phyloP scores from a whole-genome alignment of 2,888 invertebrate genomes.

The Bellardia pandia region DNA sequence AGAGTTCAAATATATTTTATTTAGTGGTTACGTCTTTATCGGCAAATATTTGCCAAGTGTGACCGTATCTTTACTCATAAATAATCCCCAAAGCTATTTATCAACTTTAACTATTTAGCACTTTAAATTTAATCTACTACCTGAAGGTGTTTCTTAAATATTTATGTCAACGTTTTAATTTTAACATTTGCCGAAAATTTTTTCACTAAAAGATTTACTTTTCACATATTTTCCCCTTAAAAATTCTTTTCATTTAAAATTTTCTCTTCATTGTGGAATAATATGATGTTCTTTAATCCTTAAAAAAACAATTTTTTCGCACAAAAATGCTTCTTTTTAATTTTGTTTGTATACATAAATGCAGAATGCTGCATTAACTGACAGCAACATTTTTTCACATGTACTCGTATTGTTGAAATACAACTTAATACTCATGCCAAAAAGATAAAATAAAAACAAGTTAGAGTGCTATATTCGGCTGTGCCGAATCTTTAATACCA shows the following conservation, averaged over 20 bases:
- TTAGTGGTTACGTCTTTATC: no score
- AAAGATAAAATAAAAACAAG: constrained; percentile 5
- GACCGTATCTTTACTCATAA: no score
- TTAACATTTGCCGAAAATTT: not conserved
- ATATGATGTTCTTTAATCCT: not conserved
- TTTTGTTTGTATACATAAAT: constrained; percentile 18
- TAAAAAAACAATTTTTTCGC: not conserved
- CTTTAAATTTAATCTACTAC: no score
- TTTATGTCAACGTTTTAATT: no score
- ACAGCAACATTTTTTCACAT: constrained; percentile 9
- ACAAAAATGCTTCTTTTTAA: not conserved
- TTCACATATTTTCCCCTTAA: not conserved
- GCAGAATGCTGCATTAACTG: constrained; percentile 11
- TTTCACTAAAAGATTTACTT: not conserved
- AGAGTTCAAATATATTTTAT: no score
- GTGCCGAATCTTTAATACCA: no score
- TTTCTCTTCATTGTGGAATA: not conserved
- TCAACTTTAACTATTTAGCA: no score
- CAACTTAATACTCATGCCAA: constrained; percentile 21
- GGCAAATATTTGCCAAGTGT: no score
- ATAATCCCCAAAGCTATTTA: no score
- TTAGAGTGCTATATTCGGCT: no score
- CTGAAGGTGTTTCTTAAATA: no score
- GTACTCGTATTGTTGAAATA: not conserved
- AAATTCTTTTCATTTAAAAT: not conserved